Conservation (phyloP, 2,113 vertebrate species). For the Microtus richardsoni region DNA sequence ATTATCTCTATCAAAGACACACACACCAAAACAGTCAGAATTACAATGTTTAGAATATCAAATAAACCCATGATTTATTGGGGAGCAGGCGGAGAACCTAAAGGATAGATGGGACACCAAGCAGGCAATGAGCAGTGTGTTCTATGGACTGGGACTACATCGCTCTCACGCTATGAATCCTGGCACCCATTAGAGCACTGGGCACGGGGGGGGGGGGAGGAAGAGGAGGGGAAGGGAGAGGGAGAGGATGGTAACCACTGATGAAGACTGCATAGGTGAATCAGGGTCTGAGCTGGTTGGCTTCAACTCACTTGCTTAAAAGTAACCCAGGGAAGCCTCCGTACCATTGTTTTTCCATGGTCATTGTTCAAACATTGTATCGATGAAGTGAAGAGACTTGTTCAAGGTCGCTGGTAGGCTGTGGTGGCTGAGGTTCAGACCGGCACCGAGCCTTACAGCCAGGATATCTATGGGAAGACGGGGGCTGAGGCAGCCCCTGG, state of each 20-base stretch:
- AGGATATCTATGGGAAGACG: constrained; percentile 61
- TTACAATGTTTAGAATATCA: background rate
- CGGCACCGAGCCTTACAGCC: background rate
- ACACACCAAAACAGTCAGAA: background rate
- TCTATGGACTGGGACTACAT: too few relatives aligned
- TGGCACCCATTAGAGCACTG: background rate
- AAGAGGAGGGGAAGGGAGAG: background rate
- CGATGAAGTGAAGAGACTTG: background rate
- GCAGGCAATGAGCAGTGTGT: background rate
- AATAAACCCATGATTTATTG: background rate
- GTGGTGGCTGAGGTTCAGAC: background rate
- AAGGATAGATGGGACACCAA: background rate
- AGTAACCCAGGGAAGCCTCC: background rate
- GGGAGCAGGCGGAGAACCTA: background rate
- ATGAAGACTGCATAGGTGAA: background rate
- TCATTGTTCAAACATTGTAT: background rate
- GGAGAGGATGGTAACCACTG: background rate
- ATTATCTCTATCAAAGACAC: background rate
- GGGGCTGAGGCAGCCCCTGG: constrained; percentile 46
- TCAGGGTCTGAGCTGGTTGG: background rate
- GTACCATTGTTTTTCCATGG: background rate
- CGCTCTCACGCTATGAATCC: background rate
- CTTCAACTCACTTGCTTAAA: background rate
- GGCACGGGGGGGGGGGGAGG: background rate
- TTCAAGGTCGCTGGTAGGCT: background rate